phyloP scores from a whole-genome alignment of 2,113 vertebrate species.

The Brachyhypopomus occidentalis region DNA sequence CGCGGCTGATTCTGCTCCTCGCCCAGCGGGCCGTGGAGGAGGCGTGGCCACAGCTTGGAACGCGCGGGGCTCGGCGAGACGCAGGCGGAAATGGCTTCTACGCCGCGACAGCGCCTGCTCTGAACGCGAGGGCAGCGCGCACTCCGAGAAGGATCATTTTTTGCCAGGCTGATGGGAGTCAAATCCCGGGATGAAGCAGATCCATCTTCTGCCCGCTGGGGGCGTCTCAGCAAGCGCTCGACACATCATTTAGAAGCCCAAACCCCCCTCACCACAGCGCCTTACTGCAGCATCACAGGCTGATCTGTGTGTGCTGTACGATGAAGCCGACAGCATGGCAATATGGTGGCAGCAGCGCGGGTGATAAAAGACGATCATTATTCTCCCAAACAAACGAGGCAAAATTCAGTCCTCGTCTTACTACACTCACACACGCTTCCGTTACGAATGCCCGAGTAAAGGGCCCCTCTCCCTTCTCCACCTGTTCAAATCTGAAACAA shows the following conservation, averaged over 20 bases:
- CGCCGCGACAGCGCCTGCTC: conserved; percentile 33
- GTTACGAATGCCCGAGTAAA: background rate
- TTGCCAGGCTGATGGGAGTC: conserved; percentile 18
- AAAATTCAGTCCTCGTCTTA: background rate
- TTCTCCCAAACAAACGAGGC: background rate
- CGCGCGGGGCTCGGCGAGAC: background rate
- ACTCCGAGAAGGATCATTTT: conserved; percentile 28
- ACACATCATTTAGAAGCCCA: background rate
- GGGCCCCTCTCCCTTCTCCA: no score
- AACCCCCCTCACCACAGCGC: background rate
- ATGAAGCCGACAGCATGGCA: conserved; percentile 3
- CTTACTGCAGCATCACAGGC: background rate
- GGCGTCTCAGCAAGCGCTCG: background rate
- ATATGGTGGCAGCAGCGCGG: background rate
- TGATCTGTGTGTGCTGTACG: background rate
- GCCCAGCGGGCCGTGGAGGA: no score
- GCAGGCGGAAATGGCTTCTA: conserved; percentile 6
- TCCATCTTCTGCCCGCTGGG: conserved; percentile 31
- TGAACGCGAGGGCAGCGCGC: conserved; percentile 21
- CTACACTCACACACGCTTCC: background rate
- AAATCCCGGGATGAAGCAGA: conserved; percentile 9
- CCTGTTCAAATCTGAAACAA: background rate
- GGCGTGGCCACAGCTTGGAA: background rate
- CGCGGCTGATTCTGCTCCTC: background rate
- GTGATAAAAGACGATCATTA: background rate